Evolutionary conservation across 2,113 vertebrate species (phyloP).

Genomic region (Psephotus haematonotus): DNA sequence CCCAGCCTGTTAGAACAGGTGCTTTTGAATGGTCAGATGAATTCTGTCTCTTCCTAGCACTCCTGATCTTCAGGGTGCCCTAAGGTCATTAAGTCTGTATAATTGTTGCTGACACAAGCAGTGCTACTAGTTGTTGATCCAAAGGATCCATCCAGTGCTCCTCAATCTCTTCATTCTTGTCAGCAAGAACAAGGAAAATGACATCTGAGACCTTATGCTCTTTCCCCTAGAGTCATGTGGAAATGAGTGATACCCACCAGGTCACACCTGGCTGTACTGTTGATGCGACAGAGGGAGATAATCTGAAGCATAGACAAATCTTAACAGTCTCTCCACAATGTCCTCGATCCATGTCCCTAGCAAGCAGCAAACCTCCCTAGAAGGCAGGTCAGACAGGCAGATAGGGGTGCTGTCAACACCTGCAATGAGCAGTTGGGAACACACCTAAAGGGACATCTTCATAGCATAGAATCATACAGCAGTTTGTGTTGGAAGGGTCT

Average conservation of each 20-base stretch:
- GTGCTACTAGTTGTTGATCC: not conserved
- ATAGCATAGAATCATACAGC: not conserved
- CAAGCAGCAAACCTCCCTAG: not conserved
- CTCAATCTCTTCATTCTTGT: not conserved
- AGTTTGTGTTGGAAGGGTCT: not conserved
- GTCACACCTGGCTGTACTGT: not conserved
- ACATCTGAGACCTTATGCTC: not conserved
- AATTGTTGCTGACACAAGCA: not conserved
- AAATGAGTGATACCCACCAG: not conserved
- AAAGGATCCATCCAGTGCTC: not conserved
- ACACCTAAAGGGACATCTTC: not conserved
- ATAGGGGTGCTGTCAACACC: rapidly evolving
- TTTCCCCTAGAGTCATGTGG: not conserved
- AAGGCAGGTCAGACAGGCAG: not conserved
- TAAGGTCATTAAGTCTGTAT: not conserved
- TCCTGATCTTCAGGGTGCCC: not conserved
- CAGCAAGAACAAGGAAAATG: not conserved
- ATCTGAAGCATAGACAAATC: not conserved
- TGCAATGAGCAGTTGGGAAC: too few relatives aligned
- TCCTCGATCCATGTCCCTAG: not conserved
- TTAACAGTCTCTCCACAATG: not conserved
- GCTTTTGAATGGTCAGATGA: not conserved
- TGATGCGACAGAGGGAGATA: not conserved
- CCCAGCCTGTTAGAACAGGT: not conserved
- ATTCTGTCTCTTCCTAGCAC: not conserved